Evolutionary conservation across 2,113 vertebrate genomes (phyloP), one percentile per base, ranked within the genome.

Genomic region (Archilochus colubris): DNA sequence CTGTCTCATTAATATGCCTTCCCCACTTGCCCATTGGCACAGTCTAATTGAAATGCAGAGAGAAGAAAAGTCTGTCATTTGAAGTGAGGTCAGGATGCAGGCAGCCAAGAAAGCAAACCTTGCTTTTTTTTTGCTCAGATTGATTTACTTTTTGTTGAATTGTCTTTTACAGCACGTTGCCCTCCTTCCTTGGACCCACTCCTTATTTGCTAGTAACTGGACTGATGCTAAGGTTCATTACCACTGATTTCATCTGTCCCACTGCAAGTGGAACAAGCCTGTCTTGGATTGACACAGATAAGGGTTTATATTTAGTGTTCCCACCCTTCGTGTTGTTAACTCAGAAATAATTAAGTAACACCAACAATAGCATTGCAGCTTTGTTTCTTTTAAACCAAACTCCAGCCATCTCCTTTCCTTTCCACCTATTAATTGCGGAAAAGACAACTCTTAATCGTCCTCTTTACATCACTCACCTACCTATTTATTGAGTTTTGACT

Each of bases 1-100:
- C 63, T 69, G 79, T 6, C 44, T 95, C 87, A 91, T 98, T 97
- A 96, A 96, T 91, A 97, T 98, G 97, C 97, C 79, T 78, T 80
- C 96, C 94, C 86, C 91, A 17, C 96, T 97, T 91, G 81, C 89
- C 96, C 95, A 83, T 89, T 96, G 94, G 90, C 96, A 95, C 85
- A 86, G 74, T 20, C 96, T 98, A 96, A 98, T 97, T 97, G 94
- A 96, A 97, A 98, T 97, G 96, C 97, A 89, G 96, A 70, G 93
- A 95, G 93, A 89, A 95, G 94, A 94, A 93, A 97, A 88, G 88
- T 93, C 89, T 95, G 55, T 89, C 97, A 79, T 97, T 97, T 95
- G 77, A 96, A 87, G 64, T 19, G 73, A 94, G 84, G 80, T 75
- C 64, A 21, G 70, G 64, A 48, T 82, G 70, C 74, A 82, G 82